Conservation (phyloP, 2,113 vertebrate genomes). For the Jaculus jaculus region DNA sequence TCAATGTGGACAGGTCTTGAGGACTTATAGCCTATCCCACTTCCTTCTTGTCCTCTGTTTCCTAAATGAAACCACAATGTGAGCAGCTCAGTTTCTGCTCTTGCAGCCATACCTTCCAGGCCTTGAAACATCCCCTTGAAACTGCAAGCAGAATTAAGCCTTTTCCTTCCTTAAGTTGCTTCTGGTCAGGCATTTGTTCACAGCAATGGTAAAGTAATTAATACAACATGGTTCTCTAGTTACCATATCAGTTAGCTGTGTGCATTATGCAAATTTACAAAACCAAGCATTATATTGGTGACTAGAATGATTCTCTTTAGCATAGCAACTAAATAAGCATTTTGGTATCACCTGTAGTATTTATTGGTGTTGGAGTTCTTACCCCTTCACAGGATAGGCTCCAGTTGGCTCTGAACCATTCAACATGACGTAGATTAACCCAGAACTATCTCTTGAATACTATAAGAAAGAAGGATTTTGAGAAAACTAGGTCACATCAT, state of each 20-base stretch:
- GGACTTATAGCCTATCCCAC: too few relatives aligned
- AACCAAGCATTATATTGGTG: neutral
- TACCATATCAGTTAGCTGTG: neutral
- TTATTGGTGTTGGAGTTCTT: slow-evolving; percentile 56
- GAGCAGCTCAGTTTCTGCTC: too few relatives aligned
- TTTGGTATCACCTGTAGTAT: neutral
- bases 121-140: too few relatives aligned
- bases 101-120: too few relatives aligned
- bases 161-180: too few relatives aligned
- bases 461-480: slow-evolving; percentile 65
- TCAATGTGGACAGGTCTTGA: too few relatives aligned
- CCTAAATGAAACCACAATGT: too few relatives aligned
- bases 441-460: slow-evolving; percentile 85
- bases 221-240: neutral
- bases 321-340: neutral
- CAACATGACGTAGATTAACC: slow-evolving; percentile 84
- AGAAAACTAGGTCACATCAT: neutral
- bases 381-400: slow-evolving; percentile 85
- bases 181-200: too few relatives aligned
- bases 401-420: slow-evolving; percentile 85
- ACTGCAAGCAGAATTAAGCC: too few relatives aligned
- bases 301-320: neutral
- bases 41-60: too few relatives aligned
- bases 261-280: neutral
- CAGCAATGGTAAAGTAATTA: too few relatives aligned